Percentiles rank a stretch among this genome's conserved stretches.
These are phyloP conservation scores for Calyptommatus sinebrachiatus DNA, from an alignment of 2,113 vertebrate species.

Conservation along the genomic window DNA sequence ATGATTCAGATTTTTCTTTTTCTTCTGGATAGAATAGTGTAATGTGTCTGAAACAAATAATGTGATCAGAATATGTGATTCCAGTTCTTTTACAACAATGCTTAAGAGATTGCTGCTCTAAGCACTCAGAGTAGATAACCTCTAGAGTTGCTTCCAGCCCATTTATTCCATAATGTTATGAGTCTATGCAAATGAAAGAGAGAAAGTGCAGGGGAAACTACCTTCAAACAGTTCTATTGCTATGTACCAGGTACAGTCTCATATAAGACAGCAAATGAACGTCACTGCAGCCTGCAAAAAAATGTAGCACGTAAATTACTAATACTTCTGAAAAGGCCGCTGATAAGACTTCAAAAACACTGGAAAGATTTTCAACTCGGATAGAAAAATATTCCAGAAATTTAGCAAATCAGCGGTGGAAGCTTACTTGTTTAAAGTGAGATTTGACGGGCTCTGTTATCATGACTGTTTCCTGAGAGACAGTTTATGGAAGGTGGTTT, in stretches of 20 bases:
- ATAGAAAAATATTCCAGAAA: slow-evolving; percentile 64
- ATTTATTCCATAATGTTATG: too few species aligned
- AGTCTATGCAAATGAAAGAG: background rate
- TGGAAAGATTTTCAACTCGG: slow-evolving; percentile 54
- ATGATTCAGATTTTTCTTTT: too few species aligned
- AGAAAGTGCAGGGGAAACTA: background rate
- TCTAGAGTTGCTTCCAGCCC: too few species aligned
- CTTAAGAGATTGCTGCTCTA: too few species aligned
- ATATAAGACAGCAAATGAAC: slow-evolving; percentile 1
- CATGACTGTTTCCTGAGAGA: slow-evolving; percentile 72
- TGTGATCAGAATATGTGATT: too few species aligned
- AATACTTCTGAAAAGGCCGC: slow-evolving; percentile 54
- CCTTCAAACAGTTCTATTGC: slow-evolving; percentile 21
- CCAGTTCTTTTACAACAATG: too few species aligned
- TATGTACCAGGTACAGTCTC: slow-evolving; percentile 11
- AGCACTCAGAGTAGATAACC: too few species aligned
- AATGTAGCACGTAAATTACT: slow-evolving; percentile 18
- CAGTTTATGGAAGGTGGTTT: slow-evolving; percentile 77
- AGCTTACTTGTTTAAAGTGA: slow-evolving; percentile 68
- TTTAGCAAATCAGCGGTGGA: slow-evolving; percentile 61
- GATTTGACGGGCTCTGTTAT: slow-evolving; percentile 70
- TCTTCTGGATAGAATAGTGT: too few species aligned
- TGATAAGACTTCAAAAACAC: slow-evolving; percentile 67
- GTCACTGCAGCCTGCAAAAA: slow-evolving; percentile 9
- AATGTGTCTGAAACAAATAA: too few species aligned